Percentiles rank a stretch among this genome's conserved stretches.
phyloP scores from a whole-genome alignment of 2,113 vertebrate species.

The Bostrychus sinensis region DNA sequence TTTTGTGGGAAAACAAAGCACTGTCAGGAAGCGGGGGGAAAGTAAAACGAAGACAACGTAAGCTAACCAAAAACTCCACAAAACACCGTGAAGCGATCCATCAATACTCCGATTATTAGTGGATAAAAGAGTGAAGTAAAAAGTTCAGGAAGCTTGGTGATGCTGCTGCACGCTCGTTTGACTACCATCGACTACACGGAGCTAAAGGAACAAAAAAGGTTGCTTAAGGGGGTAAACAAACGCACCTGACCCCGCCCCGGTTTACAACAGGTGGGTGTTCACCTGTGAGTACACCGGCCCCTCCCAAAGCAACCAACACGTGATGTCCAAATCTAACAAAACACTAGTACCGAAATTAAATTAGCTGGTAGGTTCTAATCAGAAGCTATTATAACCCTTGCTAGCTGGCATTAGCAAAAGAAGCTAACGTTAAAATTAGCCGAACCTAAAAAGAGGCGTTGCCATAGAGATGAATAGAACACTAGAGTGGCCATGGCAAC shows the following conservation, averaged over 20 bases:
- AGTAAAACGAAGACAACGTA: neutral
- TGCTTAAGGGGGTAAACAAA: neutral
- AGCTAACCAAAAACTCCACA: neutral
- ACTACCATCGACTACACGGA: no score
- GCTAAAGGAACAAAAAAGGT: neutral
- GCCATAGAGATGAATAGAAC: no score
- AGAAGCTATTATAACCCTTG: no score
- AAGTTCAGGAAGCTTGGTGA: no score
- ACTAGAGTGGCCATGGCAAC: no score
- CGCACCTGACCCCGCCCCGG: neutral
- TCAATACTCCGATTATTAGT: neutral
- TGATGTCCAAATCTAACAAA: neutral
- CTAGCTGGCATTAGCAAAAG: no score
- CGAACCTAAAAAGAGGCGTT: no score
- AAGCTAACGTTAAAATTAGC: no score
- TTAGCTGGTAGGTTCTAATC: no score
- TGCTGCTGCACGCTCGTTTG: no score
- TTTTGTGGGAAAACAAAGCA: neutral
- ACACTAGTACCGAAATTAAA: no score
- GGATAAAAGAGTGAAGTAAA: no score
- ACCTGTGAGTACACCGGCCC: neutral
- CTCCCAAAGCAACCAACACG: neutral
- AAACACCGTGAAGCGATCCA: neutral
- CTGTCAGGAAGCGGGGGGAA: neutral
- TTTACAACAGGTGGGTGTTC: neutral